These are phyloP conservation scores for Ursus arctos DNA, from an alignment of 2,113 vertebrate species.

Conservation along the genomic window DNA sequence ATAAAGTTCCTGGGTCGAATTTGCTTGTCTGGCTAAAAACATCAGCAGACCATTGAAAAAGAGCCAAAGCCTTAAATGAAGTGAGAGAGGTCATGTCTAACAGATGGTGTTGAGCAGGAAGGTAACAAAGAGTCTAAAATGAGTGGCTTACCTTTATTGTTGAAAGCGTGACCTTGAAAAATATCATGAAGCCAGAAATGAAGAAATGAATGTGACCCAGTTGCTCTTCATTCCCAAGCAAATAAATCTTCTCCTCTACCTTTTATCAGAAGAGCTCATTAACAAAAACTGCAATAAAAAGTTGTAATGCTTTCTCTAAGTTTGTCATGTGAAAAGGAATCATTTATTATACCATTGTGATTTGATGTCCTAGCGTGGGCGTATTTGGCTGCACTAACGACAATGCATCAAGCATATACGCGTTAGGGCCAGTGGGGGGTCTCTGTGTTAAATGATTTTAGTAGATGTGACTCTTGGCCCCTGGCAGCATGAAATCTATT, in stretches of 20 bases:
- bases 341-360: neutral
- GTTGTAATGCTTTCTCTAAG: neutral
- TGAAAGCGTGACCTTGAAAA: constrained; percentile 1
- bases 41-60: neutral
- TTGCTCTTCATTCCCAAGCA: neutral
- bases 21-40: constrained; percentile 43
- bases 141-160: neutral
- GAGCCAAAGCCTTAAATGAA: neutral
- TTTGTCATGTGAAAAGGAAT: constrained; percentile 47
- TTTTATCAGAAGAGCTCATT: neutral
- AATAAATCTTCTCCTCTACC: neutral
- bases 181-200: neutral
- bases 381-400: neutral
- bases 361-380: neutral
- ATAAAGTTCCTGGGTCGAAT: constrained; percentile 23
- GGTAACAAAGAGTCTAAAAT: neutral
- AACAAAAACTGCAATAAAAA: neutral
- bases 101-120: neutral
- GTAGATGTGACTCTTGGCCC: neutral
- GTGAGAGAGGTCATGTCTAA: neutral
- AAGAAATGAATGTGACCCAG: neutral
- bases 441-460: neutral
- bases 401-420: neutral
- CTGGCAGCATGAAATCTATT: neutral
- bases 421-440: neutral